phyloP scores from a whole-genome alignment of 2,797 vertebrate genomes.

The Percopsis omiscomaycus region DNA sequence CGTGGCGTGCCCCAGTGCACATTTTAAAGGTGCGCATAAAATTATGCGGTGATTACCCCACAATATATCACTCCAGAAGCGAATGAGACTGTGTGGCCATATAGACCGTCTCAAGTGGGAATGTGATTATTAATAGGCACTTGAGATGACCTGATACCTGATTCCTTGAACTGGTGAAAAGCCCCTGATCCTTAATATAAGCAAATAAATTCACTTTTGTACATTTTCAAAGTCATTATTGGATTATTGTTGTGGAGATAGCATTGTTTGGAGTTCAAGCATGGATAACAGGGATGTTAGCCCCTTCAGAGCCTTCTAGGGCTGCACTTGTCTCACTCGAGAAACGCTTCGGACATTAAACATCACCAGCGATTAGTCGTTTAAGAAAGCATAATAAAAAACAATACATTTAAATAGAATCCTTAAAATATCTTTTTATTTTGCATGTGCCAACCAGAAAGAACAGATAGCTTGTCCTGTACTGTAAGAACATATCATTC shows the following conservation, averaged over 20 bases:
- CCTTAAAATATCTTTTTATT: no score
- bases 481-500: slow-evolving; percentile 53
- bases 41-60: slow-evolving; percentile 82
- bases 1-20: slow-evolving; percentile 70
- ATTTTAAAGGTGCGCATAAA: slow-evolving; percentile 80
- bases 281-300: slow-evolving; percentile 61
- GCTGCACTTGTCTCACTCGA: slow-evolving; percentile 54
- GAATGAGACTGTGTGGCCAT: slow-evolving; percentile 71
- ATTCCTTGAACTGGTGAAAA: slow-evolving; percentile 55
- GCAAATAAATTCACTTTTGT: slow-evolving; percentile 71
- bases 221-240: slow-evolving; percentile 73
- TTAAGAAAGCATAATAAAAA: no score
- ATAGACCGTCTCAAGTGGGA: slow-evolving; percentile 81
- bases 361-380: slow-evolving; percentile 4
- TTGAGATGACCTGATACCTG: slow-evolving; percentile 77
- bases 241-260: slow-evolving; percentile 77
- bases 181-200: slow-evolving; percentile 61
- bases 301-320: slow-evolving; percentile 62
- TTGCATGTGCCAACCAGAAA: slow-evolving; percentile 15
- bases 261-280: slow-evolving; percentile 78
- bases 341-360: slow-evolving; percentile 47
- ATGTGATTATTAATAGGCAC: slow-evolving; percentile 84
- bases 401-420: no score
- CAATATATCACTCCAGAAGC: slow-evolving; percentile 76
- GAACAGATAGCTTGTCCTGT: slow-evolving; percentile 26